Percentiles rank a stretch among this genome's conserved stretches.
These are phyloP conservation scores for Dromiciops gliroides DNA, from an alignment of 2,113 vertebrate genomes.

Conservation along the genomic window DNA sequence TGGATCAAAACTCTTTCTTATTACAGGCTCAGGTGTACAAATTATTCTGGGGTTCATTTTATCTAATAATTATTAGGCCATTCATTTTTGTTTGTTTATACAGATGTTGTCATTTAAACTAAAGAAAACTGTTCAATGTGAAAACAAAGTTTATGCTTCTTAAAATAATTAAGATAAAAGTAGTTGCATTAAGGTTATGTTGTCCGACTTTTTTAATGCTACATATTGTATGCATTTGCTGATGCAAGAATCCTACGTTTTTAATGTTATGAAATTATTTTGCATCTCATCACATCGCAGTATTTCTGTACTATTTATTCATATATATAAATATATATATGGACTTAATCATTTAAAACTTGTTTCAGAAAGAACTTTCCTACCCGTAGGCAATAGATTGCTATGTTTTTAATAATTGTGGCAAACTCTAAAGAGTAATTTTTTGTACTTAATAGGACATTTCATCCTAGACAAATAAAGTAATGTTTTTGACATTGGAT, in stretches of 20 bases:
- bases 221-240: constrained; percentile 90
- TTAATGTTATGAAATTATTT: constrained; percentile 81
- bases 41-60: constrained; percentile 80
- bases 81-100: constrained; percentile 80
- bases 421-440: constrained; percentile 88
- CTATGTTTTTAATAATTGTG: constrained; percentile 95
- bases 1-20: constrained; percentile 80
- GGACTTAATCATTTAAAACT: constrained; percentile 81
- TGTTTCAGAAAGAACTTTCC: constrained; percentile 82
- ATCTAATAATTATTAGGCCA: constrained; percentile 65
- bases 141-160: constrained; percentile 79
- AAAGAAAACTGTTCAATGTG: constrained; percentile 79
- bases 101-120: constrained; percentile 77
- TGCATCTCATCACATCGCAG: constrained; percentile 83
- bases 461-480: constrained; percentile 95
- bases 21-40: constrained; percentile 85
- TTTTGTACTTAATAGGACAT: constrained; percentile 95
- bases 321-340: constrained; percentile 76
- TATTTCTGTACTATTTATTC: constrained; percentile 93
- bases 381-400: constrained; percentile 87
- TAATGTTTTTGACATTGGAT: constrained; percentile 90
- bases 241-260: constrained; percentile 78
- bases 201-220: constrained; percentile 85
- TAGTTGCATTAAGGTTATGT: constrained; percentile 87
- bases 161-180: constrained; percentile 74